phyloP scores from a whole-genome alignment of 1,140 invertebrate species.

The Hyles euphorbiae region DNA sequence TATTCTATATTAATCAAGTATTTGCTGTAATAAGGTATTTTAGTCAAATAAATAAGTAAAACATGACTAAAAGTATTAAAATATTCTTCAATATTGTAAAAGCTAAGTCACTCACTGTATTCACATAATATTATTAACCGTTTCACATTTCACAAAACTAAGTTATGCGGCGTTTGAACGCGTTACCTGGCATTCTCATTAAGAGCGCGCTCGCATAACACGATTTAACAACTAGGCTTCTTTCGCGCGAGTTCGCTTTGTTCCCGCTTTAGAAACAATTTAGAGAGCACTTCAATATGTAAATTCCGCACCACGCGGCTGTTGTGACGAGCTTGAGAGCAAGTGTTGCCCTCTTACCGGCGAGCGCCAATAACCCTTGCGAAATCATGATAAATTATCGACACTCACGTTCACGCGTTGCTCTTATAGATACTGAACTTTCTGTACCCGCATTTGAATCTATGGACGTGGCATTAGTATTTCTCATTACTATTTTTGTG shows the following conservation, averaged over 20 bases:
- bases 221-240: conserved; percentile 15
- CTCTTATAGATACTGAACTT: conserved; percentile 30
- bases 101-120: too few species aligned
- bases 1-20: too few species aligned
- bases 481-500: too few species aligned
- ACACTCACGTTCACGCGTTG: conserved; percentile 53
- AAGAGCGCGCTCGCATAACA: conserved; percentile 17
- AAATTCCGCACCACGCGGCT: conserved; percentile 42
- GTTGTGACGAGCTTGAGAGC: conserved; percentile 14
- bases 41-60: too few species aligned
- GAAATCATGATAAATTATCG: conserved; percentile 72
- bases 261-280: conserved; percentile 43
- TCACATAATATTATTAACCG: conserved; percentile 3
- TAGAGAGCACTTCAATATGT: conserved; percentile 44
- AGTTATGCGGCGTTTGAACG: neutral
- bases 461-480: conserved; percentile 32
- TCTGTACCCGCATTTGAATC: conserved; percentile 20
- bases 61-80: too few species aligned
- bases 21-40: too few species aligned
- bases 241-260: conserved; percentile 28
- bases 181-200: conserved; percentile 20
- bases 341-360: conserved; percentile 40
- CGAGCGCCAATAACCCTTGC: conserved; percentile 54
- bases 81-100: too few species aligned
- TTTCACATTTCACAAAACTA: conserved; percentile 9